Base-by-base conservation (phyloP, 2,888 invertebrate genomes). In the Drosophila cracens region DNA sequence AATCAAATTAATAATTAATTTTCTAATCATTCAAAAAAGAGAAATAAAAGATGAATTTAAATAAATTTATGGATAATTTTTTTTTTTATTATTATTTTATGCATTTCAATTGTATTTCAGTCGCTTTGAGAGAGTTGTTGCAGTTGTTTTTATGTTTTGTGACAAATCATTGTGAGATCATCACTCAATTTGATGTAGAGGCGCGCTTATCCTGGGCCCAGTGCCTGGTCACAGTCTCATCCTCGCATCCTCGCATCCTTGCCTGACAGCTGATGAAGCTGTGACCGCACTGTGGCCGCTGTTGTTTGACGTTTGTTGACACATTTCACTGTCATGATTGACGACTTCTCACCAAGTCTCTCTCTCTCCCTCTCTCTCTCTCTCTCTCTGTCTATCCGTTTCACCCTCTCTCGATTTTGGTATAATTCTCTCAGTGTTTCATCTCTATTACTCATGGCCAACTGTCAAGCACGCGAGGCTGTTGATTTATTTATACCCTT, bases 251-350 rank as follows among this genome's bases (percentile, higher is more conserved):
- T 33, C 8, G 18, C 46, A 36, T 60, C 58, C 56, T 65, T 59
- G 70, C 52, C 61, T 56, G 86, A 79, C 79, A 83, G 86, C 83
- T 85, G 86, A 85, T 81, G 88, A 85, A 75, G 80, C 74, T 79
- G 69, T 62, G 73, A 73, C 77, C 81, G 62, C 77, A 71, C 33
- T 79, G 66, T 70, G 77, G 65, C 76, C 68, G 74, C 61, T 69
- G 73, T 61, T 80, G 66, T 77, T 79, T 85, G 86, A 86, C 83
- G 85, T 88, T 71, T 82, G 88, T 82, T 86, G 88, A 86, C 85
- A 86, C 85, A 86, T 86, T 81, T 79, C 79, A 82, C 89, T 82
- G 76, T 76, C 85, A 87, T 88, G 87, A 88, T 88, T 88, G 87
- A 87, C 89, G 87, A 87, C 78, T 63, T 65, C 43, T 61, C 76